Percentiles rank a stretch among this genome's conserved stretches.
phyloP scores from a whole-genome alignment of 2,888 invertebrate genomes.

The Cremastinae sp. region DNA sequence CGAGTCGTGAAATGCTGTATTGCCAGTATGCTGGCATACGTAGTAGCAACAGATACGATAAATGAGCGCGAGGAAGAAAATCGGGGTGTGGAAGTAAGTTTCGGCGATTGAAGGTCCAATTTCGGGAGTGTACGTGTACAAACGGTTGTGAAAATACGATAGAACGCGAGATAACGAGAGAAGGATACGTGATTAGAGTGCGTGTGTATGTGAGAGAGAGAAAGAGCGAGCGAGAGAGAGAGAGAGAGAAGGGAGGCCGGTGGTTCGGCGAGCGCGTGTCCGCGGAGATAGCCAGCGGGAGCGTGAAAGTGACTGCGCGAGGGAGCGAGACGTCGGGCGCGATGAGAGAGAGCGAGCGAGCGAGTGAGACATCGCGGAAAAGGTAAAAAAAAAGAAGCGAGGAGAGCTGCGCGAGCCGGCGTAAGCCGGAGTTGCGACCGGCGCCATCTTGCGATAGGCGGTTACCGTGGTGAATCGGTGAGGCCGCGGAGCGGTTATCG shows the following conservation, averaged over 20 bases:
- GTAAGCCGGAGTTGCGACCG: constrained; percentile 63
- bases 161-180: background rate
- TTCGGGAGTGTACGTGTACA: background rate
- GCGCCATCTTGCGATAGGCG: constrained; percentile 89
- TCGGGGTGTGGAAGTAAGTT: constrained; percentile 47
- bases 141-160: background rate
- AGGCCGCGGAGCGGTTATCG: constrained; percentile 78
- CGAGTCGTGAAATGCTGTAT: constrained; percentile 33
- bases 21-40: constrained; percentile 42
- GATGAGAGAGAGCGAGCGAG: constrained; percentile 11
- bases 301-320: constrained; percentile 13
- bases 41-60: constrained; percentile 44
- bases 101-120: background rate
- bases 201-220: constrained; percentile 8
- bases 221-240: constrained; percentile 14
- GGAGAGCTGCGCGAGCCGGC: constrained; percentile 56
- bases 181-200: no score
- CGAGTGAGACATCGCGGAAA: constrained; percentile 37
- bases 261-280: constrained; percentile 32
- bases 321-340: background rate
- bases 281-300: constrained; percentile 21
- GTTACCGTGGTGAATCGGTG: constrained; percentile 82
- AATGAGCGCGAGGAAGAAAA: constrained; percentile 52
- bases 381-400: constrained; percentile 27
- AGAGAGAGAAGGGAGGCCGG: constrained; percentile 28